Evolutionary conservation across 1,140 invertebrate species (phyloP).

Genomic region (Polyergus mexicanus): DNA sequence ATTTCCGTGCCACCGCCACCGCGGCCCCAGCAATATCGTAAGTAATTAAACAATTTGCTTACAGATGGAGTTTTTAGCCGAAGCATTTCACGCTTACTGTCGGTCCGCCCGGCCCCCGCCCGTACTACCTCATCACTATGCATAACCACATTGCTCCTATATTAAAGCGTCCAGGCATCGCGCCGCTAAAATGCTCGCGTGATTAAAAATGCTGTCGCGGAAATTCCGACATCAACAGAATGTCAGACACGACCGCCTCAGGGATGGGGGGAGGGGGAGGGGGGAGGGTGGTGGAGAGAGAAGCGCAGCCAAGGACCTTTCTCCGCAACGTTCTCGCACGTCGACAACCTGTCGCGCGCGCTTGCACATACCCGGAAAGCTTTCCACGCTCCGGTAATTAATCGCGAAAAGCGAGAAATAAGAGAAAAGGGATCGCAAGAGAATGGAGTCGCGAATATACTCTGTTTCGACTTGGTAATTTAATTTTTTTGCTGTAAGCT

Average conservation of each 20-base stretch:
- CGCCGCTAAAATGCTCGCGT: constrained; percentile 81
- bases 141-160: constrained; percentile 85
- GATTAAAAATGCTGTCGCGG: constrained; percentile 86
- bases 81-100: constrained; percentile 81
- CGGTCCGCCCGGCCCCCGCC: constrained; percentile 58
- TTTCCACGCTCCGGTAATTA: constrained; percentile 62
- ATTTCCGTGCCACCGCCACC: constrained; percentile 62
- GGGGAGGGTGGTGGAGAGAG: no score
- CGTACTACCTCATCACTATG: constrained; percentile 80
- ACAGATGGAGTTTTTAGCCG: constrained; percentile 86
- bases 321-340: constrained; percentile 67
- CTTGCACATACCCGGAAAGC: constrained; percentile 37
- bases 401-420: constrained; percentile 59
- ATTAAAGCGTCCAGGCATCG: constrained; percentile 81
- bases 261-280: no score
- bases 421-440: constrained; percentile 33
- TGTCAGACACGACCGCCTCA: constrained; percentile 65
- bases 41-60: constrained; percentile 87
- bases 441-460: constrained; percentile 2
- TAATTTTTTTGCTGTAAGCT: not conserved
- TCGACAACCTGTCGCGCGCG: constrained; percentile 76
- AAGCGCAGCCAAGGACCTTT: constrained; percentile 8
- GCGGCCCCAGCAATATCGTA: constrained; percentile 73
- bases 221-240: constrained; percentile 78
- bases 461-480: constrained; percentile 9